These are phyloP conservation scores for Mythimna albipuncta DNA, from an alignment of 2,888 invertebrate genomes.

Conservation along the genomic window DNA sequence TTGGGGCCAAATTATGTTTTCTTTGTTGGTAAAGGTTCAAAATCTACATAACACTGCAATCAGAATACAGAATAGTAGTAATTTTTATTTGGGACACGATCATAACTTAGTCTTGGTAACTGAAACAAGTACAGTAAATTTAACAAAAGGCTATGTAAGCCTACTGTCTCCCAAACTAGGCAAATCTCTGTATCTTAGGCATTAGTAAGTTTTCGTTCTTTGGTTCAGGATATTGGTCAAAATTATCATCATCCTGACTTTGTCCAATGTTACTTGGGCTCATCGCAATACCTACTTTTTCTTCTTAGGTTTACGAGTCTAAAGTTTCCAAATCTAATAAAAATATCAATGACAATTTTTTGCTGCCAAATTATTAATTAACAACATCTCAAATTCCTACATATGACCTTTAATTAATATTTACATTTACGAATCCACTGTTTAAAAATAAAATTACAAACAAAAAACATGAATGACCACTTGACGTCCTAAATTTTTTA, in stretches of 20 bases:
- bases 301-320: neutral
- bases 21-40: no score
- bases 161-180: no score
- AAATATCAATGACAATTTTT: conserved; percentile 4
- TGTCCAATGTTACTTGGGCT: neutral
- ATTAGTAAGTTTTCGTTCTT: no score
- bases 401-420: conserved; percentile 22
- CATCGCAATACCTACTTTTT: no score
- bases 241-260: neutral
- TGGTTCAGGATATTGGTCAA: no score
- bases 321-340: conserved; percentile 1
- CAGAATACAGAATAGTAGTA: neutral
- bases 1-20: neutral
- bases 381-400: conserved; percentile 1
- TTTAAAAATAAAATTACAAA: conserved; percentile 10
- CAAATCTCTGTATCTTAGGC: no score
- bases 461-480: conserved; percentile 14
- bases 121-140: no score
- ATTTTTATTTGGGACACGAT: no score
- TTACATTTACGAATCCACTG: conserved; percentile 9
- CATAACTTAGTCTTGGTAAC: no score
- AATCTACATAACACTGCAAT: no score
- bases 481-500: conserved; percentile 10
- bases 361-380: conserved; percentile 13
- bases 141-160: no score